Conservation (phyloP, 2,797 vertebrate genomes). For the Cichlasoma orientale region DNA sequence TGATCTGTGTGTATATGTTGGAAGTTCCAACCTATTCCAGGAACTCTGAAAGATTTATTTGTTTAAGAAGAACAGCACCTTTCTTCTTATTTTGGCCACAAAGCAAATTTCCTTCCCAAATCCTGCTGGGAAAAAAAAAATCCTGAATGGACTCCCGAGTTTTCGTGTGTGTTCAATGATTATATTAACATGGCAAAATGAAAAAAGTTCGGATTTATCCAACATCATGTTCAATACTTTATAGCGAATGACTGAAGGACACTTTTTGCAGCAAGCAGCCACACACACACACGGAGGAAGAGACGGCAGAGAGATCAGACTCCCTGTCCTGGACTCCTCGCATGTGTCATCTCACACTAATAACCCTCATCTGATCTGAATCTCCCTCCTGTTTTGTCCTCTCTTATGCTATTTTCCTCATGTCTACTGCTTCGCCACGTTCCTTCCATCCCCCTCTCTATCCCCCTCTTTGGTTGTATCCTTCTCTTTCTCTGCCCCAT, state of each 20-base stretch:
- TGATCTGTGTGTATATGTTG: too few relatives aligned
- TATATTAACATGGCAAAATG: neutral
- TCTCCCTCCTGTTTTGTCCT: conserved; percentile 31
- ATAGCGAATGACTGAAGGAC: neutral
- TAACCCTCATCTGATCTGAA: conserved; percentile 65
- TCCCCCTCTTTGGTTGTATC: neutral
- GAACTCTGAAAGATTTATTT: too few relatives aligned
- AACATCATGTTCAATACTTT: neutral
- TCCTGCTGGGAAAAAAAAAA: too few relatives aligned
- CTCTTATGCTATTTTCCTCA: conserved; percentile 3
- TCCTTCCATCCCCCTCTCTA: conserved; percentile 22
- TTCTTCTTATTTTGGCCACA: too few relatives aligned
- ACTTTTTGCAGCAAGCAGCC: neutral
- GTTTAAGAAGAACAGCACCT: too few relatives aligned
- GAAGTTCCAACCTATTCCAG: too few relatives aligned
- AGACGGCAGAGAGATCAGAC: conserved; percentile 29
- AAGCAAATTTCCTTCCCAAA: too few relatives aligned
- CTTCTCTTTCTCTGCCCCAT: conserved; percentile 28
- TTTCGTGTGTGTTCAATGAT: neutral
- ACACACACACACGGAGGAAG: neutral
- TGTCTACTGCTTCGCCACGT: conserved; percentile 12
- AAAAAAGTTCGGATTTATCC: neutral
- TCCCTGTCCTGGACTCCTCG: conserved; percentile 43
- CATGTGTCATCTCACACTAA: conserved; percentile 63
- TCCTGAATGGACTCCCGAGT: neutral